Base-by-base conservation (phyloP, 2,888 invertebrate genomes). In the Alsophila aescularia region DNA sequence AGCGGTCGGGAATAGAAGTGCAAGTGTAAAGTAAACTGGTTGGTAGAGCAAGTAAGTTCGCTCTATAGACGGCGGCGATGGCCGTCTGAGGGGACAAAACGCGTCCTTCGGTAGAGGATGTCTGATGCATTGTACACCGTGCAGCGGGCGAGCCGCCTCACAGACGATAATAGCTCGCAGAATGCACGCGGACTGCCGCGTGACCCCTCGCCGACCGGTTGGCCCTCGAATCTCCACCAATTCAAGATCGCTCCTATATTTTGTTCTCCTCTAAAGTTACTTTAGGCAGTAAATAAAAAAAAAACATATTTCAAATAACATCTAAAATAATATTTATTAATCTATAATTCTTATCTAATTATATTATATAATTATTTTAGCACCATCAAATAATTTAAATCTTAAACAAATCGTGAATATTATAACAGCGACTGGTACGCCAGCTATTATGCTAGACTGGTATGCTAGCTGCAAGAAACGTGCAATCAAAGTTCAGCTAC, bases 1-100 rank as follows among this genome's bases (percentile, higher is more conserved):
- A 75, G 49, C 43, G 49, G 74, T 68, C 72, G 67, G 69, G 71
- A 67, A 75, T 74, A 75, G 77, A 74, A 85, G 81, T 82, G 83
- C 85, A 86, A 87, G 87, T 85, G 82, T 77, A 76, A 54, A 62
- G 63, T 70, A 74, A 84, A 86, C 87, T 79, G 84, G 87, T 88
- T 86, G 75, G 49, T 37, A 9, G 49, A 31, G 36, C 43, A 39
- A 45, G 55, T 58, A 39, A 45, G 55, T 58, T 59, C 55, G 62
- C 61, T 66, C 24, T 2, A 24, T 8, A 8, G 24, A 24, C 60
- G 24, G 59, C 60, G 44, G 42, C 27, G n/a, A 36, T 27, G 32
- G 44, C 39, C 37, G 39, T 62, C 63, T 66, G 66, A 52, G 50
- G 67, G 58, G 70, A 83, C 83, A 83, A 84, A 75, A 75, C 75